Conservation (phyloP, 2,113 vertebrate genomes). For the Dipodomys stephensi region DNA sequence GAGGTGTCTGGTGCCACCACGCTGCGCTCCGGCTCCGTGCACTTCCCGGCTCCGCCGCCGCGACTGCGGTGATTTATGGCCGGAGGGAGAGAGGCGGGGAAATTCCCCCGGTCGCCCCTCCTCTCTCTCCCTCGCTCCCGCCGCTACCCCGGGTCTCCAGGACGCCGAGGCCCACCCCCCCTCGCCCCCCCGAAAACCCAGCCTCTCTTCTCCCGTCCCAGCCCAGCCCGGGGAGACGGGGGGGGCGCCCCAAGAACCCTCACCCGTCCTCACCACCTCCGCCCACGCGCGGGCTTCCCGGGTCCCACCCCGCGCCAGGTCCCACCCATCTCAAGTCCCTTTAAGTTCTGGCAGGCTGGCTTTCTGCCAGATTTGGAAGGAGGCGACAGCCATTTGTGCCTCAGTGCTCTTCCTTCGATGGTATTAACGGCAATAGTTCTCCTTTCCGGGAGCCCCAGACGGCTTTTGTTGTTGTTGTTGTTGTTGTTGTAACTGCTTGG, state of each 20-base stretch:
- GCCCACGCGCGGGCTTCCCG: not conserved
- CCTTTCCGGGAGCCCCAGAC: not conserved
- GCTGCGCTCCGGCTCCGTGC: slow-evolving; percentile 67
- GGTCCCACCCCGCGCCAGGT: not conserved
- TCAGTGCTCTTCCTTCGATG: not conserved
- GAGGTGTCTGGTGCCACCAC: slow-evolving; percentile 78
- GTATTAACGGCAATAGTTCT: slow-evolving; percentile 12
- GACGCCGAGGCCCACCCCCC: not conserved
- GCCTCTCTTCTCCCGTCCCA: not conserved
- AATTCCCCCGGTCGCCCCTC: slow-evolving; percentile 71
- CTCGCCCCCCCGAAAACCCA: not conserved
- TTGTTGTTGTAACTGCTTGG: not conserved
- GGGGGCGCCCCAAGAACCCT: too few relatives aligned
- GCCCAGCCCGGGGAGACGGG: not conserved
- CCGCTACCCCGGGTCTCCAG: slow-evolving; percentile 28
- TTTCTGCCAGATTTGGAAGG: slow-evolving; percentile 31
- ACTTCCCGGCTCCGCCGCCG: slow-evolving; percentile 71
- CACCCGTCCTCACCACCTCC: not conserved
- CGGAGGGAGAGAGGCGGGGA: slow-evolving; percentile 70
- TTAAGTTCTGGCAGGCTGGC: slow-evolving; percentile 57
- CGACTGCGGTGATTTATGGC: slow-evolving; percentile 77
- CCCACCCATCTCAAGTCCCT: slow-evolving; percentile 44
- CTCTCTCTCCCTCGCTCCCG: slow-evolving; percentile 43
- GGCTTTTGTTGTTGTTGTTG: not conserved
- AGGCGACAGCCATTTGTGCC: not conserved